Evolutionary conservation across 1,140 invertebrate species (phyloP).

Genomic region (Drosophila mauritiana): DNA sequence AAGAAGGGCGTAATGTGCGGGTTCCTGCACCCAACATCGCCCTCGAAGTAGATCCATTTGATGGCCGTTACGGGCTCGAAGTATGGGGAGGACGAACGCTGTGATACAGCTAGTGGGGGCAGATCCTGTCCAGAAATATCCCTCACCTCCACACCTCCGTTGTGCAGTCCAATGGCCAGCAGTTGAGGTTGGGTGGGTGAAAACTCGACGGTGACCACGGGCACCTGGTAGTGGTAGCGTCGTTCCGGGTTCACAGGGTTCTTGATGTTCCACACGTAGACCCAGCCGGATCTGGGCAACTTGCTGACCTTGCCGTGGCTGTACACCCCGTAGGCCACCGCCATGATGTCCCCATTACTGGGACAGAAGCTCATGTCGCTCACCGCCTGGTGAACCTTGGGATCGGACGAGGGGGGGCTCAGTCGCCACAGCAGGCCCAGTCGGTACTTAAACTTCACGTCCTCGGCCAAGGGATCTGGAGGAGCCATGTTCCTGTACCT

Average conservation of each 20-base stretch:
- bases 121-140: constrained; percentile 87
- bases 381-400: constrained; percentile 82
- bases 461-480: constrained; percentile 86
- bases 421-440: constrained; percentile 88
- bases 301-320: constrained; percentile 43
- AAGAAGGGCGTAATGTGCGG: constrained; percentile 84
- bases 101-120: constrained; percentile 86
- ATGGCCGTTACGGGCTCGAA: constrained; percentile 89
- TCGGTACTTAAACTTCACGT: constrained; percentile 88
- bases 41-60: constrained; percentile 85
- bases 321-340: constrained; percentile 89
- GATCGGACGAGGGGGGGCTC: constrained; percentile 34
- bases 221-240: constrained; percentile 88
- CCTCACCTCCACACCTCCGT: constrained; percentile 90
- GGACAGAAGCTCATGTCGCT: constrained; percentile 88
- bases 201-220: constrained; percentile 91
- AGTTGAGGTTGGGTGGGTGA: constrained; percentile 89
- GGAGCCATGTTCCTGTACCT: constrained; percentile 87
- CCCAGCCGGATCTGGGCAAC: constrained; percentile 38
- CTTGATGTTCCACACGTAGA: constrained; percentile 93
- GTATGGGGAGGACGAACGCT: constrained; percentile 86
- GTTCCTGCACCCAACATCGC: constrained; percentile 74
- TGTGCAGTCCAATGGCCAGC: constrained; percentile 91
- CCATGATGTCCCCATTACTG: constrained; percentile 88
- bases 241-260: constrained; percentile 93